A percentile compares a stretch with the other conserved stretches of the same genome.
Conservation (phyloP, 2,797 vertebrate genomes). For the Urocyon cinereoargenteus region DNA sequence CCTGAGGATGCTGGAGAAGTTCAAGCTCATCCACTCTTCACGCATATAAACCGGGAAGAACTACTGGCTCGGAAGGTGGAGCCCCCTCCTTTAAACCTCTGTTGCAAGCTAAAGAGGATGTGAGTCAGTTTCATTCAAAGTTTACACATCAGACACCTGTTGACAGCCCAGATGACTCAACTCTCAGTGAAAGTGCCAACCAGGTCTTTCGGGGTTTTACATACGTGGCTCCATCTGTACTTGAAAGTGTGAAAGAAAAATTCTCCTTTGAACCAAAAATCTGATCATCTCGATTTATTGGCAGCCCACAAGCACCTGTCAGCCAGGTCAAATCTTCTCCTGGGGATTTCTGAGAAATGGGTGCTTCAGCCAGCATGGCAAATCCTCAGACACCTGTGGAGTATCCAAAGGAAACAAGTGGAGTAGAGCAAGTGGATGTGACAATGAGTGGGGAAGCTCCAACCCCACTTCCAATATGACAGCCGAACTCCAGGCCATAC, state of each 20-base stretch:
- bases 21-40: slow-evolving; percentile 97
- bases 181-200: slow-evolving; percentile 99
- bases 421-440: slow-evolving; percentile 95
- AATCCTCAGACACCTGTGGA: slow-evolving; percentile 89
- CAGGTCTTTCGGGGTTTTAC: slow-evolving; percentile 99
- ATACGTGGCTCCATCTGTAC: slow-evolving; percentile 98
- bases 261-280: slow-evolving; percentile 98
- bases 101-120: slow-evolving; percentile 99
- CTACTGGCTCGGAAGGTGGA: slow-evolving; percentile 97
- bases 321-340: slow-evolving; percentile 96
- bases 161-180: slow-evolving; percentile 99
- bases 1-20: slow-evolving; percentile 95
- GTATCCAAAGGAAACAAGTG: slow-evolving; percentile 92
- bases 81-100: slow-evolving; percentile 97
- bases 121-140: slow-evolving; percentile 99
- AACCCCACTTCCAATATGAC: slow-evolving; percentile 95
- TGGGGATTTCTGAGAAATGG: slow-evolving; percentile 94
- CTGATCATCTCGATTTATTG: slow-evolving; percentile 96
- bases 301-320: slow-evolving; percentile 97
- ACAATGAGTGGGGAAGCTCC: slow-evolving; percentile 93
- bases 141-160: slow-evolving; percentile 99
- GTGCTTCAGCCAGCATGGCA: slow-evolving; percentile 87
- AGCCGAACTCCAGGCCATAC: slow-evolving; percentile 92
- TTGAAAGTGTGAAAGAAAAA: slow-evolving; percentile 98
- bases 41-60: slow-evolving; percentile 98